Evolutionary conservation across 2,888 invertebrate species (phyloP), one percentile per base, ranked within the genome.

Genomic region (Amiota minor): DNA sequence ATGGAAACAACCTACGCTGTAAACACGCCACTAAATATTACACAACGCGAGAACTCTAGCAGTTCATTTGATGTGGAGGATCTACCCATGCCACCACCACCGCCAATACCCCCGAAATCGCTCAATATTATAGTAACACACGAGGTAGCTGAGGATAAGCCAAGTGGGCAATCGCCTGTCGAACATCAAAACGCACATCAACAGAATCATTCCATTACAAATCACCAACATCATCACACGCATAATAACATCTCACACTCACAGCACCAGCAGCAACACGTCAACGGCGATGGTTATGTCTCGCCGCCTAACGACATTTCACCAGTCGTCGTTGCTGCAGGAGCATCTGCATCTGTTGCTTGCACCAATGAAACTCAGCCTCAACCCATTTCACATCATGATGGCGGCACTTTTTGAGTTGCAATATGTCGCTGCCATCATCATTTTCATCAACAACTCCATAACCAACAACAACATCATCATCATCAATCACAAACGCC

Each of bases 361-460:
- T 35, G 35, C 35, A 35, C 61, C 18, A 75, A 71, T 46, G 76
- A 77, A 72, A 76, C 85, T 76, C 75, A 84, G 73, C 77, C 85
- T 76, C 75, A 84, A 73, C 76, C 83, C 79, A 53, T n/a, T 23
- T 50, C 50, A 64, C 83, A 76, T 74, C 82, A 85, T 76, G 87
- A 87, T 87, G 87, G 88, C 83, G 80, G 84, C 88, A 85, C 87
- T 88, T 88, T 88, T 88, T 88, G 87, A 88, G 87, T 86, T 86
- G 85, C 87, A 88, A 88, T 88, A 83, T 88, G 87, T 88, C 88
- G 87, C 88, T 88, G 87, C 86, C 88, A 88, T 85, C 87, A 86
- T 76, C 85, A 62, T 35, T 23, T n/a, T 11, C n/a, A 62, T 35
- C 79, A 68, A 72, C 69, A 18, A 53, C 64, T 14, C 47, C 71